Base-by-base conservation (phyloP, 1,140 invertebrate species). In the Euwallacea similis region DNA sequence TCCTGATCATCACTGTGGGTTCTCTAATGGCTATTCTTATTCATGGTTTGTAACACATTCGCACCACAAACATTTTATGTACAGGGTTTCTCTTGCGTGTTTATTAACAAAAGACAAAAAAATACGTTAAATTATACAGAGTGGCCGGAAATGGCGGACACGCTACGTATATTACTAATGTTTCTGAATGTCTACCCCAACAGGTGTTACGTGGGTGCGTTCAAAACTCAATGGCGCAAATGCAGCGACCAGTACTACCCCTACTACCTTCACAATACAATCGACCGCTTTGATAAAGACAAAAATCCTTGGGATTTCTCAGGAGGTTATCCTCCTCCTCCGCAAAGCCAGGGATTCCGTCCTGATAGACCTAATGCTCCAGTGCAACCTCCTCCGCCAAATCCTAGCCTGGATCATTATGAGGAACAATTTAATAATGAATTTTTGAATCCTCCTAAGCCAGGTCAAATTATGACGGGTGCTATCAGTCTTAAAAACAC, bases 171-270 rank as follows among this genome's bases (percentile, higher is more conserved):
- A 33, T 33, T 4, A 33, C 21, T 33, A 33, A 33, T 4, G 21
- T 33, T 33, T 33, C 4, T 33, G 21, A 33, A 33, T 33, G 21
- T 33, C 21, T 33, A 33, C 21, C 4, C 21, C 42, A 21, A 2
- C 72, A 92, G 91, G 91, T 93, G 91, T 78, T 91, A 91, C 79
- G 92, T 94, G 3, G 92, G 92, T 55, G 84, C 87, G 8, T 82
- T 82, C 0, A 81, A 84, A 8, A 90, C 92, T 50, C 91, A 93
- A 82, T 93, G 91, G 91, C 84, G 92, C 21, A 92, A 92, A 16
- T 94, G 92, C 78, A 93, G 89, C 76, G 91, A 93, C 72, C 86
- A 88, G 43, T 93, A 93, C 77, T 91, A 87, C 76, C 91, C 91
- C 0, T 85, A 86, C 75, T 58, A 13, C 11, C 74, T 77, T 42